Percentiles rank a stretch among this genome's conserved stretches.
These are phyloP conservation scores for Mamestra brassicae DNA, from an alignment of 2,888 invertebrate genomes.

Conservation along the genomic window DNA sequence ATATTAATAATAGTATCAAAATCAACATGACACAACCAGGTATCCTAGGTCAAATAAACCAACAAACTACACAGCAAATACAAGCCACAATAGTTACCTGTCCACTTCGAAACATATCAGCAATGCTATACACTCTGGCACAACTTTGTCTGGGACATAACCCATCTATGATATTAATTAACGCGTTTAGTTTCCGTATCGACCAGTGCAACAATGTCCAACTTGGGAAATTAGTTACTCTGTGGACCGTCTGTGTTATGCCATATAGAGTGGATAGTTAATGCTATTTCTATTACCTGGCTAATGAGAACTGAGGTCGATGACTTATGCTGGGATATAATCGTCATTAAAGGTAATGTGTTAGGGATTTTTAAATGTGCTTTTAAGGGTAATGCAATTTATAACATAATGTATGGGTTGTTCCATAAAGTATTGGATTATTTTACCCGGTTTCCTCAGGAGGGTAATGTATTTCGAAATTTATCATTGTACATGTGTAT, in stretches of 20 bases:
- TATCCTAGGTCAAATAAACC: slow-evolving; percentile 12
- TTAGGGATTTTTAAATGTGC: too few relatives aligned
- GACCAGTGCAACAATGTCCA: slow-evolving; percentile 64
- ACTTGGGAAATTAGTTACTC: slow-evolving; percentile 69
- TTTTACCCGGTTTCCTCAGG: too few relatives aligned
- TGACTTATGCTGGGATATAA: too few relatives aligned
- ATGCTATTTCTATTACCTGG: slow-evolving; percentile 39
- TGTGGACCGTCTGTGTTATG: slow-evolving; percentile 51
- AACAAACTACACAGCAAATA: slow-evolving; percentile 4
- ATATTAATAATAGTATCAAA: slow-evolving; percentile 5
- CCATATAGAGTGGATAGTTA: slow-evolving; percentile 20
- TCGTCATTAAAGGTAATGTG: too few relatives aligned
- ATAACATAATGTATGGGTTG: not conserved
- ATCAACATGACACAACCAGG: not conserved
- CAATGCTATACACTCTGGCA: slow-evolving; percentile 28
- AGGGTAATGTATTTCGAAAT: too few relatives aligned
- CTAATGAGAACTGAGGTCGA: too few relatives aligned
- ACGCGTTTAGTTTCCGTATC: slow-evolving; percentile 62
- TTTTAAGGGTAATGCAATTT: not conserved
- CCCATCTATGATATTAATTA: slow-evolving; percentile 66
- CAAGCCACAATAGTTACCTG: slow-evolving; percentile 14
- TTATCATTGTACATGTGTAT: too few relatives aligned
- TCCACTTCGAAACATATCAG: slow-evolving; percentile 25
- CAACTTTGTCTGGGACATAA: slow-evolving; percentile 48
- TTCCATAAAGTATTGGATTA: not conserved